phyloP scores from a whole-genome alignment of 2,888 invertebrate genomes.

The Oscheius onirici region DNA sequence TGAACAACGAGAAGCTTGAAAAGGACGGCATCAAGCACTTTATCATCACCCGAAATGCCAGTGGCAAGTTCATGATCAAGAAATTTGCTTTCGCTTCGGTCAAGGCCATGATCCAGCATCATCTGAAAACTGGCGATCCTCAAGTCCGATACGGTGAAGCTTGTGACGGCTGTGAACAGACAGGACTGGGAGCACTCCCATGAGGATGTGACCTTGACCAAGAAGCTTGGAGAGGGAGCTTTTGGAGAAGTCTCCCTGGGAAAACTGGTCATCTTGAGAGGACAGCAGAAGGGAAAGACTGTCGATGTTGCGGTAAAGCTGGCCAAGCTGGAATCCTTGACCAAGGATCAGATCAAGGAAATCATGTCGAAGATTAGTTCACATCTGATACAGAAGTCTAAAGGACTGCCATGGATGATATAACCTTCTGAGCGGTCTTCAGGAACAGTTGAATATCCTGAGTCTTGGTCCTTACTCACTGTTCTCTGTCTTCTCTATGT shows the following conservation, averaged over 20 bases:
- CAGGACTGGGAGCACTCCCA: neutral
- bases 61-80: conserved; percentile 39
- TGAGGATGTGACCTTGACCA: conserved; percentile 1
- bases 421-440: too few species aligned
- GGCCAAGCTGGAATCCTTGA: conserved; percentile 55
- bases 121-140: conserved; percentile 22
- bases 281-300: conserved; percentile 4
- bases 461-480: too few species aligned
- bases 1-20: conserved; percentile 47
- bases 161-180: neutral
- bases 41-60: conserved; percentile 30
- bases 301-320: conserved; percentile 26
- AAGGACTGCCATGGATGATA: too few species aligned
- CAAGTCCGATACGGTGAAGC: neutral
- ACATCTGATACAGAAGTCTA: too few species aligned
- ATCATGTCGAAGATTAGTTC: conserved; percentile 62
- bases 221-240: conserved; percentile 6
- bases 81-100: conserved; percentile 38
- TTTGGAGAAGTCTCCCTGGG: conserved; percentile 10
- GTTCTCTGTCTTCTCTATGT: too few species aligned
- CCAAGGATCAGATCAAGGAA: conserved; percentile 62
- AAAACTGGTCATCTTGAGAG: neutral
- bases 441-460: too few species aligned
- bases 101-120: conserved; percentile 30
- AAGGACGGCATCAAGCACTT: conserved; percentile 41